Evolutionary conservation across 2,113 vertebrate species (phyloP), one percentile per base, ranked within the genome.

Genomic region (Rhinichthys klamathensis): DNA sequence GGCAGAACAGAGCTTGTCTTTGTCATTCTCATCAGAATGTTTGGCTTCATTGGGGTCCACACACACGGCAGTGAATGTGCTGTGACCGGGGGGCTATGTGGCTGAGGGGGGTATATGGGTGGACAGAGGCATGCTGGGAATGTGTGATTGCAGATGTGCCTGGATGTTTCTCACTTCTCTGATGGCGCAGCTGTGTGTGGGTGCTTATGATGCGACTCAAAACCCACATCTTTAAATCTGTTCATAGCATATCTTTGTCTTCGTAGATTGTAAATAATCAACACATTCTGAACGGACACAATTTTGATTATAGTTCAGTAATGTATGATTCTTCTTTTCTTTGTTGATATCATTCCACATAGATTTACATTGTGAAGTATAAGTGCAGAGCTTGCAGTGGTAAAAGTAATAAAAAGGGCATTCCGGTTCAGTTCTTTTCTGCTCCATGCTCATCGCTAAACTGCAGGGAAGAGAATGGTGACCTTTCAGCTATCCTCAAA

Each of bases 1-100:
- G 54, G 49, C 25, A 61, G 9, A 86, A 88, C 78, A 88, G 79
- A 80, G 67, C 56, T 21, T 3, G 30, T 61, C 67, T 86, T 85
- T 89, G 88, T 89, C 58, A 74, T 85, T 54, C 51, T 79, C 56
- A 85, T 73, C 56, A 83, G 69, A 85, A 86, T 87, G 74, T 82
- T 67, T 69, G 60, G 65, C 75, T 74, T 80, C 84, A 82, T 87
- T 70, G 30, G 23, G 70, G 56, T 85, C 49, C 67, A 25, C 65
- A 67, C 25, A 35, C 74, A 75, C 23, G 27, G 11, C 82, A 35
- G 25, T 86, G 65, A 75, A 74, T 83, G 77, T 74, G 78, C 61
- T 70, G 35, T 82, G 82, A 27, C 77, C 87, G 54, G 61, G 5
- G 25, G 87, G 85, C 77, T 87, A 90, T 90, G 89, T 81, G 69